A percentile compares a stretch with the other conserved stretches of the same genome.
Evolutionary conservation across 2,797 vertebrate species (phyloP).

Genomic region (Poecile montanus): DNA sequence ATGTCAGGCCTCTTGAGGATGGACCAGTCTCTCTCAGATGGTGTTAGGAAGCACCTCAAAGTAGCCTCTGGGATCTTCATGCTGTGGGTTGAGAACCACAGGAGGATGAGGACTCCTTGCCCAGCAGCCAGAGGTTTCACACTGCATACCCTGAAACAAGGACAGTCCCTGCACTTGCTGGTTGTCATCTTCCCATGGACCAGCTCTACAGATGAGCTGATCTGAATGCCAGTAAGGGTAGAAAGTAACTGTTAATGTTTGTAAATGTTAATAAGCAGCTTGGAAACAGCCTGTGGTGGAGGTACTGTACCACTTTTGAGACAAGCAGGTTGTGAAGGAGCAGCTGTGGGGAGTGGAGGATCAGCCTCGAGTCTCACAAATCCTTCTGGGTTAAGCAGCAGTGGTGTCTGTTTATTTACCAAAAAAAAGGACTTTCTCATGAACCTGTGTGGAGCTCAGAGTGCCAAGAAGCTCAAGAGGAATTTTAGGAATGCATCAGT

Average conservation of each 20-base stretch:
- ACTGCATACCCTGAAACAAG: neutral
- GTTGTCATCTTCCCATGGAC: neutral
- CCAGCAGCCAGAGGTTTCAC: neutral
- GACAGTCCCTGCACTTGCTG: neutral
- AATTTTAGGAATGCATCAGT: conserved; percentile 54
- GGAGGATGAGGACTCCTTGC: neutral
- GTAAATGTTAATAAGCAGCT: neutral
- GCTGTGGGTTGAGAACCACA: neutral
- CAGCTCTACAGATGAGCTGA: neutral
- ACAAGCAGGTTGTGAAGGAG: neutral
- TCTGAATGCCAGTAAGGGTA: neutral
- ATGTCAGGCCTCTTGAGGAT: neutral
- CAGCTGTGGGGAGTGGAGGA: neutral
- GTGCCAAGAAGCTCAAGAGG: neutral
- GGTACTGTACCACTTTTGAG: neutral
- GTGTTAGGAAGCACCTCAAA: neutral
- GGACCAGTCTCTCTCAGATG: neutral
- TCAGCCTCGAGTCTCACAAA: neutral
- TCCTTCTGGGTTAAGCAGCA: neutral
- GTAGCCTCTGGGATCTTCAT: neutral
- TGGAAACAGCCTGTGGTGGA: neutral
- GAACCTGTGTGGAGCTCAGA: neutral
- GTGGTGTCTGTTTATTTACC: neutral
- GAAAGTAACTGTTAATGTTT: neutral
- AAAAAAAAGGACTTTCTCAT: neutral